phyloP scores from a whole-genome alignment of 2,113 vertebrate genomes.

The Apodemus speciosus region DNA sequence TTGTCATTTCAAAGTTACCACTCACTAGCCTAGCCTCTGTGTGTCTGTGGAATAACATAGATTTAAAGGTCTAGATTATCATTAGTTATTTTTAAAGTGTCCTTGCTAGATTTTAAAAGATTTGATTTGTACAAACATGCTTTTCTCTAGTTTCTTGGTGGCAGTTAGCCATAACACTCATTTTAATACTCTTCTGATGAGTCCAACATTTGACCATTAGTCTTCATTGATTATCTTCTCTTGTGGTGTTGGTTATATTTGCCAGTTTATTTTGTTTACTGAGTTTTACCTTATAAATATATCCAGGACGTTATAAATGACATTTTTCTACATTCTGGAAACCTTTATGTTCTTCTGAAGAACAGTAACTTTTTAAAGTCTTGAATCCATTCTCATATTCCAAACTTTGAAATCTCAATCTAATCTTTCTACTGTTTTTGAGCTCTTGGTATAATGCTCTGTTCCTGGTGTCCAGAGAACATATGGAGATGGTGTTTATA shows the following conservation, averaged over 20 bases:
- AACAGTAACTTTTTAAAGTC: not conserved
- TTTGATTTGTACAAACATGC: not conserved
- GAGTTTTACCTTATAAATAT: not conserved
- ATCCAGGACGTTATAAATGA: not conserved
- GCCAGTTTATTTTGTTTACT: not conserved
- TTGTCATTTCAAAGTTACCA: not conserved
- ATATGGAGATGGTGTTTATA: no score
- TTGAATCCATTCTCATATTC: not conserved
- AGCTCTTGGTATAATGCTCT: not conserved
- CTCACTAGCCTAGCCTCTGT: not conserved
- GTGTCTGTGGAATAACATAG: not conserved
- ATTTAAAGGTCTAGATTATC: not conserved
- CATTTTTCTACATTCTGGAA: not conserved
- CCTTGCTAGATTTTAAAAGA: not conserved
- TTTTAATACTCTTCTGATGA: not conserved
- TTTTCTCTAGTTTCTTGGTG: not conserved
- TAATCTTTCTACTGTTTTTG: not conserved
- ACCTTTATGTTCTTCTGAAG: not conserved
- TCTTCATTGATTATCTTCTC: not conserved
- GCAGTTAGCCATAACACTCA: not conserved
- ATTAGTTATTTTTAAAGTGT: not conserved
- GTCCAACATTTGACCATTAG: not conserved
- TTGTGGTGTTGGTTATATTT: not conserved
- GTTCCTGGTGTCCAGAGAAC: rapidly evolving
- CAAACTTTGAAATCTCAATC: not conserved